Conservation (phyloP, 2,888 invertebrate species). For the Drosophila paranaensis region DNA sequence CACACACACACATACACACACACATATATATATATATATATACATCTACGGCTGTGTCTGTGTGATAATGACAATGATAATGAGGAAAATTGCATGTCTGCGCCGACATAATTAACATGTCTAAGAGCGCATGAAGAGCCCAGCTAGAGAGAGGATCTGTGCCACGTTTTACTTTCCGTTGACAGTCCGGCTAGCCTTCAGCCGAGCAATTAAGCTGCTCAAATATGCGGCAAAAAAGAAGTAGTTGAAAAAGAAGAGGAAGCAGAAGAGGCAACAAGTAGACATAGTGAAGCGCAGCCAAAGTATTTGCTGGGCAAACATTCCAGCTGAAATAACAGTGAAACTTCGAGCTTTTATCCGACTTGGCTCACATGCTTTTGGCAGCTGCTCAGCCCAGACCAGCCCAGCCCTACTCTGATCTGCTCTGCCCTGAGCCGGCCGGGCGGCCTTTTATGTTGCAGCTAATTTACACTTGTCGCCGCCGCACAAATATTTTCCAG, state of each 20-base stretch:
- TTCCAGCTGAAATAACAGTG: slow-evolving; percentile 55
- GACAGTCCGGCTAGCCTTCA: slow-evolving; percentile 29
- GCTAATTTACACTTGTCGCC: slow-evolving; percentile 71
- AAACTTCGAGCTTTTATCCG: slow-evolving; percentile 48
- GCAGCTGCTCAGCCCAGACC: background rate
- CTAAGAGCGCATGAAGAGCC: slow-evolving; percentile 60
- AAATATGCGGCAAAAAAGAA: slow-evolving; percentile 56
- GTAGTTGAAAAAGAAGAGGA: slow-evolving; percentile 11
- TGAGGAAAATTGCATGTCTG: slow-evolving; percentile 63
- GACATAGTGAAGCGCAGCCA: slow-evolving; percentile 17
- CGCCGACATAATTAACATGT: slow-evolving; percentile 66
- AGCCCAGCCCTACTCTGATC: too few relatives aligned
- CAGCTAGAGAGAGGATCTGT: slow-evolving; percentile 45
- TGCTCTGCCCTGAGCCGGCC: slow-evolving; percentile 25
- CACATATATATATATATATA: too few relatives aligned
- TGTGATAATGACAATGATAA: slow-evolving; percentile 60
- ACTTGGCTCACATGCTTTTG: slow-evolving; percentile 14
- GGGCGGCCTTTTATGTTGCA: slow-evolving; percentile 50
- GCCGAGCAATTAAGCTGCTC: slow-evolving; percentile 55
- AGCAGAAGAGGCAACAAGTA: background rate
- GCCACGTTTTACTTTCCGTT: slow-evolving; percentile 71
- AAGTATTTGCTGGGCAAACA: slow-evolving; percentile 33
- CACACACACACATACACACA: background rate
- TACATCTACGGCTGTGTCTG: slow-evolving; percentile 1
- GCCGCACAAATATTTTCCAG: slow-evolving; percentile 46